Evolutionary conservation across 2,888 invertebrate genomes (phyloP).

Genomic region (Cantharis nigra): DNA sequence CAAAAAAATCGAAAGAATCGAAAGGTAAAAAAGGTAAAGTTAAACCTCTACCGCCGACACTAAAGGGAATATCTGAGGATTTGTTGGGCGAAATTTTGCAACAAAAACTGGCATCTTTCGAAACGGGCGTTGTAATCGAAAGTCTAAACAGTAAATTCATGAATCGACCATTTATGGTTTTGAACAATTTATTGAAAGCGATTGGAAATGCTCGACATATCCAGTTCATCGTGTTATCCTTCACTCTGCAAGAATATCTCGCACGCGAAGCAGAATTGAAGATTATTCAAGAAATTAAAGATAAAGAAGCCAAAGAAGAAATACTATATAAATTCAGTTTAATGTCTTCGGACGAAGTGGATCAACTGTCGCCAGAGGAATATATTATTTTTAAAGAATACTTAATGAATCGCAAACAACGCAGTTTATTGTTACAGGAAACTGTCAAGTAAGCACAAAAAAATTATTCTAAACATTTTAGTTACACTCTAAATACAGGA

Average conservation of each 20-base stretch:
- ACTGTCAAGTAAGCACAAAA: conserved; percentile 28
- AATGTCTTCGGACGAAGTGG: conserved; percentile 38
- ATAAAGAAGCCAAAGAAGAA: conserved; percentile 27
- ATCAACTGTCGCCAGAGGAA: conserved; percentile 31
- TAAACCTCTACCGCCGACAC: conserved; percentile 32
- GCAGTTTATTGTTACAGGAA: conserved; percentile 22
- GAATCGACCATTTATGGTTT: conserved; percentile 35
- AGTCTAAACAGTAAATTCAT: conserved; percentile 48
- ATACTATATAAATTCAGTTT: conserved; percentile 30
- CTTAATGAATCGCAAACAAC: conserved; percentile 37
- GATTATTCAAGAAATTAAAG: conserved; percentile 34
- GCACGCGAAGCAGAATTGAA: conserved; percentile 4
- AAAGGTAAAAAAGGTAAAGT: conserved; percentile 20
- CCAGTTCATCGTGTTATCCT: conserved; percentile 42
- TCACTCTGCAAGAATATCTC: conserved; percentile 11
- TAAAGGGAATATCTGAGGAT: conserved; percentile 41
- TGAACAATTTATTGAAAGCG: conserved; percentile 43
- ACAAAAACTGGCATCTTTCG: conserved; percentile 32
- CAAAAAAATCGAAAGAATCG: conserved; percentile 1
- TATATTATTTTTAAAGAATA: conserved; percentile 33
- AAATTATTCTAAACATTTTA: not conserved
- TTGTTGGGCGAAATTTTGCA: conserved; percentile 40
- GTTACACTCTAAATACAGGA: not conserved
- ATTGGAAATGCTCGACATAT: conserved; percentile 45
- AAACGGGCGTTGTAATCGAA: conserved; percentile 46